Evolutionary conservation across 1,140 invertebrate genomes (phyloP), one percentile per base, ranked within the genome.

Genomic region (Saxidomus purpurata): DNA sequence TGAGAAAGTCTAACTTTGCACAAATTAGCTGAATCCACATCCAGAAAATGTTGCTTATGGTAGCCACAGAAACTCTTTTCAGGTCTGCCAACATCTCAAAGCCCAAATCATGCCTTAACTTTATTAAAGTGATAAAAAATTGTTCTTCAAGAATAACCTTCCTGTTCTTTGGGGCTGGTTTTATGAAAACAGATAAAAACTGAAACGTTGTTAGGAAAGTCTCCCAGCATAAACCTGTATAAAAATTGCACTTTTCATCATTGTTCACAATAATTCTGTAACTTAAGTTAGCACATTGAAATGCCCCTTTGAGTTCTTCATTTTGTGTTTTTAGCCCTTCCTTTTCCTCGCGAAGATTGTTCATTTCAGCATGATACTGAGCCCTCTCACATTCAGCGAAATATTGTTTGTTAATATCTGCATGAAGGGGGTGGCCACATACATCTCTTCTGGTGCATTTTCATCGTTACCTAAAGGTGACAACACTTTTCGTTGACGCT

Each of bases 231-330:
- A n/a, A n/a, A n/a, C n/a, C n/a, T n/a, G n/a, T n/a, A n/a, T n/a
- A n/a, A n/a, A n/a, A 36, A 28, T 67, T 88, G 31, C 36, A 88
- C 31, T 34, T 38, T 19, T 52, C n/a, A 55, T 81, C 47, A 43
- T 81, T 55, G 4, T 38, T 43, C 15, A 25, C 25, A 0, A 87
- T 34, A 34, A 31, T 31, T 19, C 28, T 74, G 2, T 55, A 22
- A 49, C 25, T 34, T 38, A 67, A 80, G 11, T 8, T 40, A 49
- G n/a, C n/a, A n/a, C n/a, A n/a, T n/a, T n/a, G n/a, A n/a, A n/a
- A n/a, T n/a, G n/a, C n/a, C n/a, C n/a, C n/a, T 11, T 71, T 13
- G n/a, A n/a, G n/a, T n/a, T n/a, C 19, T 67, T 28, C 22, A 74
- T 36, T n/a, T 55, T 59, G 40, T 43, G 15, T 9, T 36, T 81